Percentiles rank a stretch among this genome's conserved stretches.
These are phyloP conservation scores for Rapana venosa DNA, from an alignment of 2,888 invertebrate species.

Conservation along the genomic window DNA sequence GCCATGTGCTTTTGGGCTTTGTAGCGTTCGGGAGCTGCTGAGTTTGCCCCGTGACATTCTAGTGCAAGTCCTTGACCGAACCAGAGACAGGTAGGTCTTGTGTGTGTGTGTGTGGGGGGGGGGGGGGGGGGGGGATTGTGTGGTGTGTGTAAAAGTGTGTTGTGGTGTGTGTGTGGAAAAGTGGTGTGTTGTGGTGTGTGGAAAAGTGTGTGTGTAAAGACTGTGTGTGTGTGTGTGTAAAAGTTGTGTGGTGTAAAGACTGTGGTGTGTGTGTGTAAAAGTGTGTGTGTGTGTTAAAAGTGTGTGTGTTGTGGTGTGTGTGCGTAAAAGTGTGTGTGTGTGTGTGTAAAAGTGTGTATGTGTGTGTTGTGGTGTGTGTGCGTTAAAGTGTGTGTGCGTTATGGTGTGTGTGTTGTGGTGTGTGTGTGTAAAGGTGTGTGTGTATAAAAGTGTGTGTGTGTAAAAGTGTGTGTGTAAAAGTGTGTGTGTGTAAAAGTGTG, in stretches of 20 bases:
- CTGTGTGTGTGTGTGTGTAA: background rate
- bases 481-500: too few relatives aligned
- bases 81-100: conserved; percentile 63
- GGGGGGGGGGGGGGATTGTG: background rate
- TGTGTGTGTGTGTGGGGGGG: background rate
- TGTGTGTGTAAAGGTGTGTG: too few relatives aligned
- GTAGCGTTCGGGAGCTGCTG: conserved; percentile 68
- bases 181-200: too few relatives aligned
- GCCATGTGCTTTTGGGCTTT: conserved; percentile 44
- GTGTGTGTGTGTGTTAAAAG: background rate
- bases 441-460: too few relatives aligned
- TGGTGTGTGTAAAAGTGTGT: background rate
- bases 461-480: too few relatives aligned
- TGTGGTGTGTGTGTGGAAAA: background rate
- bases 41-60: conserved; percentile 67
- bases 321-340: too few relatives aligned
- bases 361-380: too few relatives aligned
- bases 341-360: background rate
- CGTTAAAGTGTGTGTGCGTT: too few relatives aligned
- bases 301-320: too few relatives aligned
- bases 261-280: background rate
- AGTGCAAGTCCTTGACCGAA: conserved; percentile 66
- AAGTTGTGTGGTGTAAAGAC: background rate
- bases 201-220: background rate
- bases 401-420: too few relatives aligned